Conservation (phyloP, 2,113 vertebrate genomes). For the Vireo altiloquus region DNA sequence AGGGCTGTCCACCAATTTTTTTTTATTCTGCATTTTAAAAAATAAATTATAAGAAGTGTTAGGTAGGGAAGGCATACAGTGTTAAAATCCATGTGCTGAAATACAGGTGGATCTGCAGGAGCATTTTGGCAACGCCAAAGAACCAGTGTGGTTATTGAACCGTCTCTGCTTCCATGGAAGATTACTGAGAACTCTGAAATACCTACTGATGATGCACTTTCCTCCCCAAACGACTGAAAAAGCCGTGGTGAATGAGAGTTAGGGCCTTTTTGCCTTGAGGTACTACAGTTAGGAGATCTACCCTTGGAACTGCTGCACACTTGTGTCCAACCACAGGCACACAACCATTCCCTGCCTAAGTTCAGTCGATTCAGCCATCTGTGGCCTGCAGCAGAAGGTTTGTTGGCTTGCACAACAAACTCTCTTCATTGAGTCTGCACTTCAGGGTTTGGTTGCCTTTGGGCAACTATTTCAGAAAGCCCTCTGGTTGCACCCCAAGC, state of each 20-base stretch:
- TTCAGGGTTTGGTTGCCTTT: not conserved
- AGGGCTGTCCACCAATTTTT: not conserved
- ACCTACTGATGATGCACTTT: not conserved
- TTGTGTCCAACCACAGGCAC: not conserved
- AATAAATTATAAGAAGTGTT: not conserved
- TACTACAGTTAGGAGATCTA: not conserved
- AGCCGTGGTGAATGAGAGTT: not conserved
- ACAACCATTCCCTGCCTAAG: fast-evolving
- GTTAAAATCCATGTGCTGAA: not conserved
- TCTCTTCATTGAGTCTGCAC: not conserved
- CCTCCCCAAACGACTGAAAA: not conserved
- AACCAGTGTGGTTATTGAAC: not conserved
- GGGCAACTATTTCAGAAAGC: not conserved
- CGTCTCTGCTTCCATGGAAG: not conserved
- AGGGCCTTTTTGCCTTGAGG: not conserved
- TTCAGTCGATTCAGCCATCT: not conserved
- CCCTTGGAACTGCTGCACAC: not conserved
- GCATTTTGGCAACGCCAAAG: not conserved
- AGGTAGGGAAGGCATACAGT: not conserved
- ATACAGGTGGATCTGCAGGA: not conserved
- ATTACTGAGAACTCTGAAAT: not conserved
- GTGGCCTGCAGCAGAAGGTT: not conserved
- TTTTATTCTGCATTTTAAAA: not conserved
- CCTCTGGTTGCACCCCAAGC: not conserved
- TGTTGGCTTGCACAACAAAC: not conserved